Conservation (phyloP, 2,888 invertebrate species). For the Priocnemis perturbator region DNA sequence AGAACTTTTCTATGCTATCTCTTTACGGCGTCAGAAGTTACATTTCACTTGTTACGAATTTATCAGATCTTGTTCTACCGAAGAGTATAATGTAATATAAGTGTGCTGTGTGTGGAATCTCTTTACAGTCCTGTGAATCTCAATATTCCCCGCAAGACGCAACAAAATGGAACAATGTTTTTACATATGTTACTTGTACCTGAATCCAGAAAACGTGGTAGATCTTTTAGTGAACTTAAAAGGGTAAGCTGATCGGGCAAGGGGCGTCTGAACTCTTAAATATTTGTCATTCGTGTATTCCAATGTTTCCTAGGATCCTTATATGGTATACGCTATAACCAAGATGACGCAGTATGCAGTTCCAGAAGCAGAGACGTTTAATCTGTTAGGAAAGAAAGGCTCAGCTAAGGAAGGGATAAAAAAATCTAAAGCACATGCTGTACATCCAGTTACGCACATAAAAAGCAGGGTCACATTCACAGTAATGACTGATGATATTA, state of each 20-base stretch:
- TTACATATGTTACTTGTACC: constrained; percentile 85
- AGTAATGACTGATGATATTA: constrained; percentile 85
- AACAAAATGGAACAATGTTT: constrained; percentile 89
- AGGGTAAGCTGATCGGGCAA: constrained; percentile 66
- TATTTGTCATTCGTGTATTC: constrained; percentile 8
- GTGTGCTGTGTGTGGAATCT: neutral
- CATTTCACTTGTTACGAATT: constrained; percentile 30
- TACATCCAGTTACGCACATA: constrained; percentile 85
- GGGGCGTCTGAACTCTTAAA: neutral
- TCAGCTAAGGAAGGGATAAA: constrained; percentile 17
- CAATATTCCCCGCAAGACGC: constrained; percentile 83
- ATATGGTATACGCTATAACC: constrained; percentile 79
- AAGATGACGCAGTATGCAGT: constrained; percentile 84
- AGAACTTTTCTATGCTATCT: constrained; percentile 44
- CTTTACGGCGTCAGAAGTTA: constrained; percentile 3
- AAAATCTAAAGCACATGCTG: constrained; percentile 23
- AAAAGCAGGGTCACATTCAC: constrained; percentile 83
- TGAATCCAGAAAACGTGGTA: constrained; percentile 76
- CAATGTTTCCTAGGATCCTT: constrained; percentile 52
- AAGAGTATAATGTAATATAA: neutral
- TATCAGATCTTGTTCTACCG: neutral
- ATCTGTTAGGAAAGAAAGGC: constrained; percentile 79
- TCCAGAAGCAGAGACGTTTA: constrained; percentile 86
- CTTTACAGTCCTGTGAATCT: constrained; percentile 81
- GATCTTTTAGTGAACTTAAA: constrained; percentile 79